Base-by-base conservation (phyloP, 2,113 vertebrate genomes). In the Panthera leo region DNA sequence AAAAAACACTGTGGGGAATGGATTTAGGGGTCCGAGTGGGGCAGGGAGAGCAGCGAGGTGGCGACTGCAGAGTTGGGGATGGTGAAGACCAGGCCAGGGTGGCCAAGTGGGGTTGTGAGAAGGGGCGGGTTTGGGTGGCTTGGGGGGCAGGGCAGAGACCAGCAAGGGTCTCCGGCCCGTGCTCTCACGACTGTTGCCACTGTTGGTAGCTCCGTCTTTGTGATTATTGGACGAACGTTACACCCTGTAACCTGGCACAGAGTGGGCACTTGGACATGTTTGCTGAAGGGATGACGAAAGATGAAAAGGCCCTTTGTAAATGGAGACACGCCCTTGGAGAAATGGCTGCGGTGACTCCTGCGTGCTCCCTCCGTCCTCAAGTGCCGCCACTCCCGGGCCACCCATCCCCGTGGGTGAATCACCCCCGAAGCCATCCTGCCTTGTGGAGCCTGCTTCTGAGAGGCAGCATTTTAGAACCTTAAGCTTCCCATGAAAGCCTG, bases 281-380 rank as follows among this genome's bases (percentile, higher is more conserved):
- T 95, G 89, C 82, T 27, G 68, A 89, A 82, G 67, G 68, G 76
- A 65, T 45, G 92, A 84, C 27, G 29, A 3, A 39, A 65, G 85
- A 48, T 85, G 79, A 70, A 97, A 83, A 91, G 85, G 58, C 53
- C 63, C 89, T 95, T 91, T 70, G 58, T 78, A 21, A 89, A 31
- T 25, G 84, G 78, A 82, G 48, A n/a, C 91, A 55, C 68, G 0
- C 63, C 90, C 89, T 31, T 88, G 15, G 68, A 75, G 92, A 71
- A 29, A 34, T 18, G 78, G 63, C 79, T 11, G 27, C 6, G 6
- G 39, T 14, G 11, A 53, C 63, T 51, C 42, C 63, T 42, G 0
- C 29, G 34, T 13, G 10, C 25, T 25, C n/a, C 2, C 5, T 29
- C 36, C 0, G 5, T 6, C n/a, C 2, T 31, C 67, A 70, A 7